Conservation (phyloP, 2,797 vertebrate genomes). For the Eospalax fontanierii region DNA sequence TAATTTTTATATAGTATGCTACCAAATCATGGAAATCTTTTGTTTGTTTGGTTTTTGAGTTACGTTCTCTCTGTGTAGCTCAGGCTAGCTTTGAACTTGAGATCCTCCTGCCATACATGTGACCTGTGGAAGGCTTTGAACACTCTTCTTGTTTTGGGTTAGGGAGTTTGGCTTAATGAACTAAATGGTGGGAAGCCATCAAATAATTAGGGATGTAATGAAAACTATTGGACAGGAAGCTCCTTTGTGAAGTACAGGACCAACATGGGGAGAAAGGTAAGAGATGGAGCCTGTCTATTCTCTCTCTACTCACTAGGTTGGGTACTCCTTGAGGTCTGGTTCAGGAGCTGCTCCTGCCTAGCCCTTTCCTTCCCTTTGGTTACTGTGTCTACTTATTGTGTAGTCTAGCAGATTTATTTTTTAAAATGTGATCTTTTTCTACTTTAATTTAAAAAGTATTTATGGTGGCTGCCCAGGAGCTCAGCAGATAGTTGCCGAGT, state of each 20-base stretch:
- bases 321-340: neutral
- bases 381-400: conserved; percentile 1
- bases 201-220: conserved; percentile 54
- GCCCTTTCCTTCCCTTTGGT: neutral
- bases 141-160: conserved; percentile 4
- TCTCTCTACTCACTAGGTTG: neutral
- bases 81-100: neutral
- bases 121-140: conserved; percentile 48
- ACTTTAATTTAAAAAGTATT: neutral
- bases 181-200: conserved; percentile 30
- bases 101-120: neutral
- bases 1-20: conserved; percentile 5
- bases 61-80: neutral
- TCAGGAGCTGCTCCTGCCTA: neutral
- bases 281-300: neutral
- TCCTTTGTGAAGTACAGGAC: neutral
- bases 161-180: conserved; percentile 50
- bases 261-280: conserved; percentile 11
- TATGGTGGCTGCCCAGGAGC: conserved; percentile 28
- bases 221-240: conserved; percentile 58
- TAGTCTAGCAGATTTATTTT: conserved; percentile 50
- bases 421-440: conserved; percentile 57
- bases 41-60: neutral
- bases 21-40: neutral
- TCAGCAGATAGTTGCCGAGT: conserved; percentile 67